A percentile compares a stretch with the other conserved stretches of the same genome.
Conservation (phyloP, 2,888 invertebrate species). For the Chironomus tentans region DNA sequence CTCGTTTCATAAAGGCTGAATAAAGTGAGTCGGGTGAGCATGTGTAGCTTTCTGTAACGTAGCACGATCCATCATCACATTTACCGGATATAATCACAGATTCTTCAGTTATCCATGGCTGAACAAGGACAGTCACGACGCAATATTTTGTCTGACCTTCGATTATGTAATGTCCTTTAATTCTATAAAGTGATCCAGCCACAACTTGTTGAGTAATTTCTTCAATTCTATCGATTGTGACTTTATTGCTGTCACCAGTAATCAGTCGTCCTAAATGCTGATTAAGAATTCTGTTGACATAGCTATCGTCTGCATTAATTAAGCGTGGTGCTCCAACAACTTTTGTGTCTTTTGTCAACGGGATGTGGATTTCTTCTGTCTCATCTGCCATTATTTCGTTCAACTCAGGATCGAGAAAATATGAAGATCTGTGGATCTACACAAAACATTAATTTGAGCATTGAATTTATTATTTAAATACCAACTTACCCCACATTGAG, state of each 20-base stretch:
- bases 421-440: neutral
- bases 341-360: neutral
- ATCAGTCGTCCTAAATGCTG: neutral
- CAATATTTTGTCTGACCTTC: neutral
- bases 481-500: conserved; percentile 8
- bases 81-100: conserved; percentile 8
- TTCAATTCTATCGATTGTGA: neutral
- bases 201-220: conserved; percentile 14
- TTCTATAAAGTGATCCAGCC: neutral
- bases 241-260: neutral
- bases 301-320: neutral
- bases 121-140: neutral
- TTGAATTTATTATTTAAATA: neutral
- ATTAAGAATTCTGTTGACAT: neutral
- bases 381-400: neutral
- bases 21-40: neutral
- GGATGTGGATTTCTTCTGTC: neutral
- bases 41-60: conserved; percentile 3
- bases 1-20: neutral
- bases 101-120: neutral
- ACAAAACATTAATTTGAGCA: neutral
- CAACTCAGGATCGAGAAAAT: neutral
- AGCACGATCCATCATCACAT: conserved; percentile 15
- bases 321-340: neutral
- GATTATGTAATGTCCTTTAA: neutral